Evolutionary conservation across 1,140 invertebrate species (phyloP), one percentile per base, ranked within the genome.

Genomic region (Matsumurasca onukii): DNA sequence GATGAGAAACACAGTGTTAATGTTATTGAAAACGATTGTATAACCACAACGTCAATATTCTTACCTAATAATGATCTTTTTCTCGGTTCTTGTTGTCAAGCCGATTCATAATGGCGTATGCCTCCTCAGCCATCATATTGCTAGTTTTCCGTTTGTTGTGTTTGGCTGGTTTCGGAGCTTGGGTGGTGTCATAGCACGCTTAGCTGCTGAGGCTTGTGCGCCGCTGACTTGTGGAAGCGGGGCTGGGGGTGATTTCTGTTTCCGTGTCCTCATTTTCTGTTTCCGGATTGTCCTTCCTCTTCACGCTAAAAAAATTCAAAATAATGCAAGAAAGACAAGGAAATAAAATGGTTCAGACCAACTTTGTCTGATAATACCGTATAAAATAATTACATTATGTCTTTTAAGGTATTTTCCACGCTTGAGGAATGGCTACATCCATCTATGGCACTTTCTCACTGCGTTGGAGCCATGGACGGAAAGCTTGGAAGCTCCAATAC

Each of bases 401-500:
- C 25, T 67, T 66, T 72, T 52, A 55, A 70, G 71, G 13, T 73
- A 34, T 75, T 76, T 48, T 13, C 72, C 69, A 73, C 72, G 31
- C 25, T 67, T 72, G 61, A 76, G 61, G 70, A 77, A 57, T 80
- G 78, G 76, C 72, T 71, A 68, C n/a, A 57, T 68, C 27, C 67
- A 22, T 55, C 64, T 70, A 68, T 72, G 66, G 63, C 52, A 70
- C 39, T 80, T 79, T 69, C 74, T 1, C 69, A 76, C 66, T 74
- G 72, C 48, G 49, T 80, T 34, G 75, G 78, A 5, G 76, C 78
- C 15, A 71, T 82, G 9, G 78, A 82, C 64, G 78, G 79, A 5
- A 80, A 80, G 52, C 78, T 82, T 66, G 66, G 81, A 24, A 66
- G 66, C 34, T 13, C 69, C 84, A 79, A 15, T 25, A 27, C 76